Evolutionary conservation across 2,113 vertebrate genomes (phyloP), one percentile per base, ranked within the genome.

Genomic region (Camelus bactrianus): DNA sequence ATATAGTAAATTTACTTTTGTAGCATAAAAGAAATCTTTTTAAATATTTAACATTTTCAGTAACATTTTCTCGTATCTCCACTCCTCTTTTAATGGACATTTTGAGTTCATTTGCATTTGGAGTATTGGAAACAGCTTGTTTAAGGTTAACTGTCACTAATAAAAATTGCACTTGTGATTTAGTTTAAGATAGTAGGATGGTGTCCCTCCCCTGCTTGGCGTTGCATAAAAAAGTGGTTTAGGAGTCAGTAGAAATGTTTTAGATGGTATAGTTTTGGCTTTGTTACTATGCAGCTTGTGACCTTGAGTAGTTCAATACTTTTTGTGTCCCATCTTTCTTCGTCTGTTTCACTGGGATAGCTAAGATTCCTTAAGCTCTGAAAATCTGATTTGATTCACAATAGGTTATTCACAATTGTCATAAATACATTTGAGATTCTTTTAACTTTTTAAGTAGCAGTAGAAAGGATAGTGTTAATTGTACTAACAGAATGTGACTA

Each of bases 1-100:
- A 70, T 81, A 70, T 81, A 70, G 26, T 79, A 80, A 89, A 54
- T 89, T 95, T 95, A 32, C 14, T 77, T 96, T 84, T 88, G 26
- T 94, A 76, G 15, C 85, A 22, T 67, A 76, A 70, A 89, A 84
- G 16, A 75, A 81, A 46, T 85, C 24, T 91, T 52, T 91, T 22
- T 70, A 94, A 72, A 83, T 60, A 87, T 50, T 75, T 88, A 48
- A 90, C 13, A 56, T 54, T 95, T 97, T 83, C 48, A 26, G 5
- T 80, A 65, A 42, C 15, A 67, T 75, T 86, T 60, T 69, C 58
- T 83, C 12, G 54, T 65, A 50, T 16, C 8, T 87, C 19, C 19
- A 46, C 2, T 84, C 13, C 67, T 88, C 19, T 11, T 80, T 94
- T 88, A 88, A 46, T 95, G 73, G 50, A 81, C 16, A 60, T 80